Base-by-base conservation (phyloP, 2,113 vertebrate genomes). In the Gopherus flavomarginatus region DNA sequence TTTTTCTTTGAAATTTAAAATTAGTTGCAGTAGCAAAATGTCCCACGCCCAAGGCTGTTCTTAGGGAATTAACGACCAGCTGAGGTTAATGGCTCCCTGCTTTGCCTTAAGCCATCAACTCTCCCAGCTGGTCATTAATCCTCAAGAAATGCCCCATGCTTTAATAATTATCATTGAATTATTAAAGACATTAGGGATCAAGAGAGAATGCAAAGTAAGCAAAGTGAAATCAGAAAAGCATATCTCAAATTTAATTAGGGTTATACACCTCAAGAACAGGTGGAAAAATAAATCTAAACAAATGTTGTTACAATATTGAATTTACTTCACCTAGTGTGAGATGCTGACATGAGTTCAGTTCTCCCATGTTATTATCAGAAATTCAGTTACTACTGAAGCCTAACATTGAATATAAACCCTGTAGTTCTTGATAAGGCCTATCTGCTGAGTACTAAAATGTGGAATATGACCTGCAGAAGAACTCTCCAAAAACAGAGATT, bases 101-200 rank as follows among this genome's bases (percentile, higher is more conserved):
- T 97, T 78, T 53, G 95, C 95, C 95, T 90, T 49, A 75, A 92
- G 94, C 97, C 91, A 96, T 97, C 97, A 96, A 91, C 95, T 97
- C 86, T 96, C 92, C 91, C 96, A 96, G 95, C 88, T 95, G 94
- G 93, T 87, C 90, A 96, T 97, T 97, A 97, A 97, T 97, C 94
- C 95, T 92, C 87, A 93, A 84, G 96, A 95, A 97, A 96, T 94
- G 81, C 89, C 96, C 96, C 87, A 92, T 75, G 91, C 95, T 97
- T 97, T 96, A 83, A 94, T 97, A 96, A 93, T 97, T 97, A 97
- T 93, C 97, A 93, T 91, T 97, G 97, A 97, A 97, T 97, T 97
- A 97, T 88, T 95, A 95, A 97, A 97, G 95, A 84, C 92, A 95
- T 95, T 97, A 94, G 94, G 92, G 78, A 96, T 91, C 90, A 86